Evolutionary conservation across 2,113 vertebrate genomes (phyloP).

Genomic region (Nothoprocta perdicaria): DNA sequence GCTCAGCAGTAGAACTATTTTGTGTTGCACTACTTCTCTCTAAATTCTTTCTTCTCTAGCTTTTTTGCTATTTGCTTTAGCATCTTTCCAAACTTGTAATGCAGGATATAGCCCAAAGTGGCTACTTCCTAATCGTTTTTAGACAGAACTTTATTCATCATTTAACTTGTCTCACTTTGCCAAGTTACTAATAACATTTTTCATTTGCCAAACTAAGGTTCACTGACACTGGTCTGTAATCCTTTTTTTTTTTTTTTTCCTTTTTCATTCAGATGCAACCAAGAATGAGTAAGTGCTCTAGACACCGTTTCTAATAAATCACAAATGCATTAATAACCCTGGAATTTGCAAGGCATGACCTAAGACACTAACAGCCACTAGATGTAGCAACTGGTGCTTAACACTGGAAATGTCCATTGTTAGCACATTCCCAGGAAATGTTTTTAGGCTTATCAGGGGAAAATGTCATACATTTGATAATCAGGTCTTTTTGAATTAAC

Average conservation of each 20-base stretch:
- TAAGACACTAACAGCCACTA: constrained; percentile 68
- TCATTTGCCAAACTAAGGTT: constrained; percentile 70
- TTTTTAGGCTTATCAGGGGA: constrained; percentile 66
- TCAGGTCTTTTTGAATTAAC: constrained; percentile 53
- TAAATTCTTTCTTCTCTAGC: neutral
- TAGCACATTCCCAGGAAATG: constrained; percentile 74
- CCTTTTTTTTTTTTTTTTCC: constrained; percentile 62
- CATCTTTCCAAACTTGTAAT: neutral
- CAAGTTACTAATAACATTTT: constrained; percentile 72
- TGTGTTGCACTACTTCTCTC: neutral
- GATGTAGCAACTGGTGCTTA: constrained; percentile 74
- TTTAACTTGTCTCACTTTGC: constrained; percentile 60
- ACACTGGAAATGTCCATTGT: constrained; percentile 71
- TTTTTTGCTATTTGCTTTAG: constrained; percentile 18
- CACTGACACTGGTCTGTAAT: constrained; percentile 69
- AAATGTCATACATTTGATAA: constrained; percentile 69
- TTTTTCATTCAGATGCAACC: constrained; percentile 79
- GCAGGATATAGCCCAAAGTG: neutral
- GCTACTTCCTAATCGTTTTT: constrained; percentile 23
- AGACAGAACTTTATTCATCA: constrained; percentile 47
- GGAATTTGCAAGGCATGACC: constrained; percentile 72
- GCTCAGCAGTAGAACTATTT: neutral
- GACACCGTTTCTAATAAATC: constrained; percentile 76
- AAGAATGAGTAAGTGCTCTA: constrained; percentile 80
- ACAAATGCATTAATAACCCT: constrained; percentile 72